phyloP scores from a whole-genome alignment of 2,888 invertebrate species.

The Petrolisthes cinctipes region DNA sequence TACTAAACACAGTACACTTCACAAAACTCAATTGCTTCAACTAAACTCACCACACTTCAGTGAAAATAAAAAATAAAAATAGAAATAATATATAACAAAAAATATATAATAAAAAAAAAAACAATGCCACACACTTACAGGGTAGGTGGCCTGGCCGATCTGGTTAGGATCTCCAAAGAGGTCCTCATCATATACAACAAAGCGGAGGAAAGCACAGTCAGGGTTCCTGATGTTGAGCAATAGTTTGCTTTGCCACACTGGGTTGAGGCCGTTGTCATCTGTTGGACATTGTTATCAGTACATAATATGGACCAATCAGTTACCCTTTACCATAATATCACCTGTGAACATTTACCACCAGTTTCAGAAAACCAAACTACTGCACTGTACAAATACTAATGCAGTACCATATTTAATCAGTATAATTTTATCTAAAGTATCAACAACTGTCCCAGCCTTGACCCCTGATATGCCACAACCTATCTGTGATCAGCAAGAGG shows the following conservation, averaged over 20 bases:
- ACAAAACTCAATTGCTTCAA: background rate
- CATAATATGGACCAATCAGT: background rate
- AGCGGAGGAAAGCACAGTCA: conserved; percentile 85
- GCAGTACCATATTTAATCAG: no score
- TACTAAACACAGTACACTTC: no score
- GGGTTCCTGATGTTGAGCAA: conserved; percentile 87
- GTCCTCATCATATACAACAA: conserved; percentile 94
- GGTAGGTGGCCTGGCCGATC: conserved; percentile 95
- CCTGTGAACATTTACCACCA: background rate
- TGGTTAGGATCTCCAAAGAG: conserved; percentile 97
- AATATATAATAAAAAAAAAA: background rate
- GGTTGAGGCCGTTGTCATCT: conserved; percentile 92
- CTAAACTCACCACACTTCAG: background rate
- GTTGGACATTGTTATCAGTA: background rate
- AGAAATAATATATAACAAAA: background rate
- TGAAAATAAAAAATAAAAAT: background rate
- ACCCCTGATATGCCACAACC: no score
- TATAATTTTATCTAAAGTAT: no score
- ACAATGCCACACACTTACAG: conserved; percentile 69
- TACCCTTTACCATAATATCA: background rate
- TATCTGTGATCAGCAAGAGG: background rate
- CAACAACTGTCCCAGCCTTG: no score
- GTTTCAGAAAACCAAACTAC: background rate
- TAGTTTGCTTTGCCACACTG: conserved; percentile 89
- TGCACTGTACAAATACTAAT: no score